Percentiles rank a stretch among this genome's conserved stretches.
Conservation (phyloP, 2,888 invertebrate species). For the Eupithecia centaureata region DNA sequence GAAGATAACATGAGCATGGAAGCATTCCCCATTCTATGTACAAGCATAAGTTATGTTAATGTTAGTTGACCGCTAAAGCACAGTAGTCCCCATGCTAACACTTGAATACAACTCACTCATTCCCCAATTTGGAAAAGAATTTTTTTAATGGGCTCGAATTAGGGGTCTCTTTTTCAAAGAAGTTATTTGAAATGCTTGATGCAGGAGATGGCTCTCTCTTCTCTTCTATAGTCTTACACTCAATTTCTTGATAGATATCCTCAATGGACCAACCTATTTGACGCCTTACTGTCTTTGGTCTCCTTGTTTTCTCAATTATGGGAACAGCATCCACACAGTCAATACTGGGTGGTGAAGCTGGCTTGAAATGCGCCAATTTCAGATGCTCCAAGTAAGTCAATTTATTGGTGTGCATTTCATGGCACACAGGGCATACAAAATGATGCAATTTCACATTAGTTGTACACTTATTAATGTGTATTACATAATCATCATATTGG, state of each 20-base stretch:
- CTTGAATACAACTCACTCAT: slow-evolving; percentile 75
- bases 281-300: slow-evolving; percentile 70
- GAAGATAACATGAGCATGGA: slow-evolving; percentile 25
- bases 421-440: slow-evolving; percentile 76
- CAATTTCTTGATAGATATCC: slow-evolving; percentile 81
- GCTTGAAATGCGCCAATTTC: slow-evolving; percentile 63
- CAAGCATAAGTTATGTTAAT: slow-evolving; percentile 29
- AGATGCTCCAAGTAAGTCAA: slow-evolving; percentile 70
- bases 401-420: slow-evolving; percentile 75
- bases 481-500: slow-evolving; percentile 70
- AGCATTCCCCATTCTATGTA: slow-evolving; percentile 40
- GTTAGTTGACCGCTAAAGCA: slow-evolving; percentile 43
- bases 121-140: slow-evolving; percentile 76
- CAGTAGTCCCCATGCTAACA: slow-evolving; percentile 68
- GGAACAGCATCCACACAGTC: slow-evolving; percentile 76
- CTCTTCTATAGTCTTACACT: slow-evolving; percentile 72
- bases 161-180: slow-evolving; percentile 71
- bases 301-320: slow-evolving; percentile 69
- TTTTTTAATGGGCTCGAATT: slow-evolving; percentile 77
- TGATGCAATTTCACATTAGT: slow-evolving; percentile 78
- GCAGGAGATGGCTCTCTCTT: slow-evolving; percentile 62
- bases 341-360: slow-evolving; percentile 55
- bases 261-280: slow-evolving; percentile 81
- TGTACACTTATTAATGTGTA: slow-evolving; percentile 75
- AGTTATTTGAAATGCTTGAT: slow-evolving; percentile 70